Conservation (phyloP, 1,140 invertebrate species). For the Platorchestia sp. region DNA sequence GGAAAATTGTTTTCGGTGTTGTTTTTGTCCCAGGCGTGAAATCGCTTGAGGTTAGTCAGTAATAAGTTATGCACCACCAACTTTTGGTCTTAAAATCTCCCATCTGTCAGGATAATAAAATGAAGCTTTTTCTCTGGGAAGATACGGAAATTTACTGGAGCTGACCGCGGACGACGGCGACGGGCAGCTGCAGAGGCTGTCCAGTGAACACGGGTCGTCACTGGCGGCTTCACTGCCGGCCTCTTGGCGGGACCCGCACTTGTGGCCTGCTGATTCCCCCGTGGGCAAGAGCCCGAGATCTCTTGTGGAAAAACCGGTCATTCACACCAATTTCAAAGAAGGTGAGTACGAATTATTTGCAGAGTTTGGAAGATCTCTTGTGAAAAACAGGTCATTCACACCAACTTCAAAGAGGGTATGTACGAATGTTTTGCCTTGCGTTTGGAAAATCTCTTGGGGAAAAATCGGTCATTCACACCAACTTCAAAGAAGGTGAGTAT, state of each 20-base stretch:
- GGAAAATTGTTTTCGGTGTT: no score
- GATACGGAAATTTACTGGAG: conserved; percentile 13
- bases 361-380: neutral
- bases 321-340: conserved; percentile 42
- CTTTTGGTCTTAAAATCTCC: neutral
- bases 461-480: conserved; percentile 18
- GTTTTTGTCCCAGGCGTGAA: no score
- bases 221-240: neutral
- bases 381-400: conserved; percentile 32
- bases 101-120: neutral
- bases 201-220: neutral
- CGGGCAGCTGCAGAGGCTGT: neutral
- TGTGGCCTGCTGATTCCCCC: neutral
- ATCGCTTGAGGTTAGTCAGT: no score
- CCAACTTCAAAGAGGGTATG: conserved; percentile 37
- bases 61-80: no score
- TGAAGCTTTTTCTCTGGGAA: neutral
- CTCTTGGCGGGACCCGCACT: neutral
- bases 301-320: neutral
- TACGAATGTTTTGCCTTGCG: no score
- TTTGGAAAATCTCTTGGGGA: neutral
- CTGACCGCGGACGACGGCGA: conserved; percentile 27
- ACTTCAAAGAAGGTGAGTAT: neutral
- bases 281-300: neutral
- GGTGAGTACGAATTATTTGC: no score